phyloP scores from a whole-genome alignment of 2,797 vertebrate species.

The Melopsittacus undulatus region DNA sequence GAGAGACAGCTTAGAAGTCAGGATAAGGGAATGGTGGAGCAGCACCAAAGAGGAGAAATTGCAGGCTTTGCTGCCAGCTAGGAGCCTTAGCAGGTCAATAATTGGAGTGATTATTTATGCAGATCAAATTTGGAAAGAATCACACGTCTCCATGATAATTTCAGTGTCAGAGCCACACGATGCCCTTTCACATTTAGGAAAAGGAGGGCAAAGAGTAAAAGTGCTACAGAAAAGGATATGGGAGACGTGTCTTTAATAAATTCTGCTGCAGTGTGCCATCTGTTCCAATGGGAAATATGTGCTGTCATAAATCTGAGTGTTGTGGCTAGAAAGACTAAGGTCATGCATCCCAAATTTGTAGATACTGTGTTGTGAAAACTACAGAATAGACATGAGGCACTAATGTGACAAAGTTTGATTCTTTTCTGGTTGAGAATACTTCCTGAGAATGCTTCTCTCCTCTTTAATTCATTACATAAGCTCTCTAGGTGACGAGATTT shows the following conservation, averaged over 20 bases:
- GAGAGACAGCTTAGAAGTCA: background rate
- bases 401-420: background rate
- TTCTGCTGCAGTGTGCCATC: slow-evolving; percentile 31
- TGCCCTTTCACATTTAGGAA: background rate
- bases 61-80: slow-evolving; percentile 6
- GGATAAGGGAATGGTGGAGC: background rate
- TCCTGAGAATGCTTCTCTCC: background rate
- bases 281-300: slow-evolving; percentile 34
- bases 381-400: background rate
- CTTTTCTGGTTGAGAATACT: background rate
- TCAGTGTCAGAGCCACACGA: background rate
- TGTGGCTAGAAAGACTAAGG: slow-evolving; percentile 35
- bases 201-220: background rate
- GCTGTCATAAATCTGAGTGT: slow-evolving; percentile 22
- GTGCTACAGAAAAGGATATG: background rate
- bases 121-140: slow-evolving; percentile 26
- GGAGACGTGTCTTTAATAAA: slow-evolving; percentile 27
- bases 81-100: slow-evolving; percentile 6
- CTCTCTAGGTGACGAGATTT: background rate
- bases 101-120: slow-evolving; percentile 15
- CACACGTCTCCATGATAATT: slow-evolving; percentile 6
- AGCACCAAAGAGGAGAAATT: background rate
- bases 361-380: background rate
- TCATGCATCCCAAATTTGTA: background rate
- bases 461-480: background rate